These are phyloP conservation scores for Megalops atlanticus DNA, from an alignment of 2,113 vertebrate species.

Conservation along the genomic window DNA sequence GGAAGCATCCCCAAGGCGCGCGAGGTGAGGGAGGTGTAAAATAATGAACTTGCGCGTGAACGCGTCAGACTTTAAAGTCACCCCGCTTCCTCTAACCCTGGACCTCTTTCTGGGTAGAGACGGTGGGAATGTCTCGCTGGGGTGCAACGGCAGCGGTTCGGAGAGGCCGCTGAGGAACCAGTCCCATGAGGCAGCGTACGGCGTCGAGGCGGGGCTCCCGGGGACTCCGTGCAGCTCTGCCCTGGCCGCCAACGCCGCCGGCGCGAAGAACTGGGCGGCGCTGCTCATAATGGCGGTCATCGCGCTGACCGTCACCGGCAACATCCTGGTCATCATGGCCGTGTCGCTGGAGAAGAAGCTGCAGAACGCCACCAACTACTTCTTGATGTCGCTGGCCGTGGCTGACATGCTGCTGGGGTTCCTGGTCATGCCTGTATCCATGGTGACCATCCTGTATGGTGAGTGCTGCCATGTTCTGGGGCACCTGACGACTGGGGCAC, in stretches of 20 bases:
- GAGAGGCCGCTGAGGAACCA: constrained; percentile 36
- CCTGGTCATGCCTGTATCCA: constrained; percentile 95
- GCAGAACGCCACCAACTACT: constrained; percentile 97
- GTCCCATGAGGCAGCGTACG: constrained; percentile 26
- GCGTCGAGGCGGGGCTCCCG: constrained; percentile 35
- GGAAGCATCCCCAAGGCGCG: not conserved
- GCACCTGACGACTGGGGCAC: not conserved
- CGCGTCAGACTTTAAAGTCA: constrained; percentile 47
- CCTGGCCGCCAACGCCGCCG: constrained; percentile 48
- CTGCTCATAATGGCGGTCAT: constrained; percentile 83
- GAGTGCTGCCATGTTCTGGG: constrained; percentile 54
- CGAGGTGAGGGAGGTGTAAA: not conserved
- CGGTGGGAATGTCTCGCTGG: constrained; percentile 37
- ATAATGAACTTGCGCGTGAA: constrained; percentile 58
- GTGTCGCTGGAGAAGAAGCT: constrained; percentile 95
- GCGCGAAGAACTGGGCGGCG: constrained; percentile 88
- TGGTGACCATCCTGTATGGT: constrained; percentile 94
- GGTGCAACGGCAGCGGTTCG: constrained; percentile 36
- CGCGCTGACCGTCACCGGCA: constrained; percentile 87
- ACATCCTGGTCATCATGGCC: constrained; percentile 95
- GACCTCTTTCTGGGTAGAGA: constrained; percentile 23
- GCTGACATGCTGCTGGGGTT: constrained; percentile 94
- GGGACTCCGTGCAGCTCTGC: constrained; percentile 57
- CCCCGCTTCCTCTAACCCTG: constrained; percentile 31
- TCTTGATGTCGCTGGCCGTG: constrained; percentile 95